Conservation (phyloP, 1,140 invertebrate genomes). For the Choristoneura fumiferana region DNA sequence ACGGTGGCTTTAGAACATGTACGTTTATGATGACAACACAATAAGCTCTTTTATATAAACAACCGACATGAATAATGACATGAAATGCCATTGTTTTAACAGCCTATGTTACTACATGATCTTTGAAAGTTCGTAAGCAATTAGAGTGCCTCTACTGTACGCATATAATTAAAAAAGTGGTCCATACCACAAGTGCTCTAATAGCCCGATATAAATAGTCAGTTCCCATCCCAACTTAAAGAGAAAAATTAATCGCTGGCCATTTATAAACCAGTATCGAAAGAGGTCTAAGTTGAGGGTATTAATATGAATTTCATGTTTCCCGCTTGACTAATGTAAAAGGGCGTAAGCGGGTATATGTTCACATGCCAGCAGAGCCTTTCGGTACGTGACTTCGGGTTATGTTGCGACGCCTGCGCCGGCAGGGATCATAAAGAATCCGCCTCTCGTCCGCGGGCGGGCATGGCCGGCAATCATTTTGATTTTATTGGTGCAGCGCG, state of each 20-base stretch:
- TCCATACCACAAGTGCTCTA: neutral
- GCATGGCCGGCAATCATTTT: conserved; percentile 4
- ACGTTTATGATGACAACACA: no score
- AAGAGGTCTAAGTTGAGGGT: conserved; percentile 9
- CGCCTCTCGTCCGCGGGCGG: conserved; percentile 6
- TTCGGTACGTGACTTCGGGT: neutral
- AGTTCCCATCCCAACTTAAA: conserved; percentile 10
- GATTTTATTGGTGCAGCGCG: conserved; percentile 13
- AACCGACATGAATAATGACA: no score
- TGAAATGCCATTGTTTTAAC: no score
- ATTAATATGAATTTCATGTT: conserved; percentile 12
- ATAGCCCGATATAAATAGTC: conserved; percentile 5
- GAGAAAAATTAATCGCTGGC: conserved; percentile 13
- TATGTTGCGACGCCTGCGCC: conserved; percentile 6
- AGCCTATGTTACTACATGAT: no score
- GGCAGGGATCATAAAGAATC: conserved; percentile 2
- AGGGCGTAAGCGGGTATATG: neutral
- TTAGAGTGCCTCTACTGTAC: no score
- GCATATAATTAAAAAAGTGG: conserved; percentile 2
- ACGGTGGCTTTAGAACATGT: no score
- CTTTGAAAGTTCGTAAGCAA: no score
- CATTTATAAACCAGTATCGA: conserved; percentile 13
- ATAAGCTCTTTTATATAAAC: no score
- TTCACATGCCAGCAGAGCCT: neutral
- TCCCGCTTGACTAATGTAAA: neutral